Evolutionary conservation across 2,888 invertebrate genomes (phyloP).

Genomic region (Cryptops parisi): DNA sequence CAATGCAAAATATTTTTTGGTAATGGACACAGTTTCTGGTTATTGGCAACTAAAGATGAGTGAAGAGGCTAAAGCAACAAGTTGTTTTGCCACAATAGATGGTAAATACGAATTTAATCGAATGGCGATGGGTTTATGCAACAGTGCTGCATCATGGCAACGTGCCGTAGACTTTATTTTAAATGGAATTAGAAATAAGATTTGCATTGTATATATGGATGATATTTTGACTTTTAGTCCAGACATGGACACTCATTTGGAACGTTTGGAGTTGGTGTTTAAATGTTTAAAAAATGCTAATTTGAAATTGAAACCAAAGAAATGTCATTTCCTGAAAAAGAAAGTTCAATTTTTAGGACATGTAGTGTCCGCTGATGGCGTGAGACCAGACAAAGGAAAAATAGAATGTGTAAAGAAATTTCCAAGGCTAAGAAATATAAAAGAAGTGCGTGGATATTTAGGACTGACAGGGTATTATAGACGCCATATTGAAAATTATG

Average conservation of each 20-base stretch:
- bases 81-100: neutral
- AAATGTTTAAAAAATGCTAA: neutral
- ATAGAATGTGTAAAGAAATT: neutral
- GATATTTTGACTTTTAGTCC: slow-evolving; percentile 3
- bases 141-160: slow-evolving; percentile 3
- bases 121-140: slow-evolving; percentile 4
- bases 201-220: slow-evolving; percentile 8
- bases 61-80: slow-evolving; percentile 1
- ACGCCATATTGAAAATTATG: no score
- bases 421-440: neutral
- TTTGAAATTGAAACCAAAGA: slow-evolving; percentile 2
- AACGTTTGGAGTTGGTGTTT: neutral
- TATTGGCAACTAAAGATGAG: slow-evolving; percentile 1
- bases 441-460: neutral
- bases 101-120: neutral
- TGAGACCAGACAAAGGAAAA: neutral
- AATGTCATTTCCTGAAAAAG: neutral
- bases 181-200: neutral
- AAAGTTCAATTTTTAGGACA: slow-evolving; percentile 6
- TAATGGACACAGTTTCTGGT: neutral
- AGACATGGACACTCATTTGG: neutral
- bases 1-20: neutral
- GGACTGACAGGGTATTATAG: no score
- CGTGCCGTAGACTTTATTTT: neutral
- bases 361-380: slow-evolving; percentile 1